Conservation (phyloP, 2,888 invertebrate genomes). For the Eupithecia dodoneata region DNA sequence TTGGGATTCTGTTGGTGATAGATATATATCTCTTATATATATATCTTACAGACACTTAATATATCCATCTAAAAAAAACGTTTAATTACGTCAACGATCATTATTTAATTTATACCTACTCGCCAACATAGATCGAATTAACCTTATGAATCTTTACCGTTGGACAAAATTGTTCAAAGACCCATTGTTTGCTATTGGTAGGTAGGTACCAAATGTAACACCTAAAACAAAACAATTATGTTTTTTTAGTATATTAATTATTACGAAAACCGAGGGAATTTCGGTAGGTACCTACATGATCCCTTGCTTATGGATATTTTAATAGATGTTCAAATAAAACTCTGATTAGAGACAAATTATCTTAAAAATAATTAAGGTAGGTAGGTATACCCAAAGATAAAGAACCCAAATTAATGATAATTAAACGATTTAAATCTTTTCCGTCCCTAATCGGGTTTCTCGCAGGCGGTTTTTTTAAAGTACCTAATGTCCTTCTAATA, state of each 20-base stretch:
- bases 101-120: not conserved
- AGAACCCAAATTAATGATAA: too few relatives aligned
- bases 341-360: too few relatives aligned
- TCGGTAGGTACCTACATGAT: too few relatives aligned
- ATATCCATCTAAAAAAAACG: not conserved
- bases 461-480: not conserved
- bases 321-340: too few relatives aligned
- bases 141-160: conserved; percentile 6
- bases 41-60: too few relatives aligned
- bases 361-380: too few relatives aligned
- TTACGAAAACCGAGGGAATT: too few relatives aligned
- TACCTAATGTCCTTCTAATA: not conserved
- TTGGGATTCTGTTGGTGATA: too few relatives aligned
- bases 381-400: too few relatives aligned
- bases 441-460: not conserved
- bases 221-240: not conserved
- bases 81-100: not conserved
- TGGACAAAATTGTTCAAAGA: conserved; percentile 16
- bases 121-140: not conserved
- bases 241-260: too few relatives aligned
- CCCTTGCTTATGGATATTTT: too few relatives aligned
- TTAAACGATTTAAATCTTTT: not conserved
- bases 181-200: conserved; percentile 3
- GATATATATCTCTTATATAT: too few relatives aligned
- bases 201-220: not conserved